Evolutionary conservation across 2,797 vertebrate genomes (phyloP).

Genomic region (Poeciliopsis turneri): DNA sequence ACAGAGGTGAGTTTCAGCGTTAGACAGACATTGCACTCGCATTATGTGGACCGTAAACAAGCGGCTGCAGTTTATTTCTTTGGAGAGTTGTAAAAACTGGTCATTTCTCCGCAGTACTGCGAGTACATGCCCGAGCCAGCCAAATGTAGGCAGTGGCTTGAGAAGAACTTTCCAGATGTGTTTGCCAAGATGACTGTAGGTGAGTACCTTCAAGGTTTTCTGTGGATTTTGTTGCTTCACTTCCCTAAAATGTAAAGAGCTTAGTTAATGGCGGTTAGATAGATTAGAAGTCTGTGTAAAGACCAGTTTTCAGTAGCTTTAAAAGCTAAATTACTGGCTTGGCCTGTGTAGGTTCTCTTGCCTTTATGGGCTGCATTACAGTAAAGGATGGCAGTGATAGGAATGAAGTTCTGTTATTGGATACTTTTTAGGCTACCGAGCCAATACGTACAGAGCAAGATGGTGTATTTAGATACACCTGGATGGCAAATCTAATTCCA

Average conservation of each 20-base stretch:
- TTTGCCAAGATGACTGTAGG: slow-evolving; percentile 96
- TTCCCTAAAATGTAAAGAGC: not conserved
- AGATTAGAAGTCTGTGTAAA: not conserved
- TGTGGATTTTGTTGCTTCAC: not conserved
- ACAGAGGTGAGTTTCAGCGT: slow-evolving; percentile 86
- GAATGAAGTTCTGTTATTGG: not conserved
- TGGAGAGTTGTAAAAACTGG: not conserved
- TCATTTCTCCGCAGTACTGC: slow-evolving; percentile 86
- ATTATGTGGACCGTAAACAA: not conserved
- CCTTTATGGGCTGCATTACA: not conserved
- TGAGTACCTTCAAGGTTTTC: slow-evolving; percentile 68
- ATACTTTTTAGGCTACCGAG: not conserved
- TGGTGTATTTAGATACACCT: not conserved
- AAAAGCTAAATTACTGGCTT: not conserved
- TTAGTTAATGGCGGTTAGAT: not conserved
- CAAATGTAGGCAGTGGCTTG: slow-evolving; percentile 98
- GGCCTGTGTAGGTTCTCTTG: not conserved
- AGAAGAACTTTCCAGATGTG: slow-evolving; percentile 98
- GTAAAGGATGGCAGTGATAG: not conserved
- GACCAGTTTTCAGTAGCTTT: not conserved
- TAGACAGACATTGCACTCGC: not conserved
- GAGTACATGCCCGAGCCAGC: slow-evolving; percentile 99
- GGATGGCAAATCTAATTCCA: not conserved
- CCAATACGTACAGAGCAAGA: not conserved
- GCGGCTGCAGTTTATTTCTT: not conserved